Percentiles rank a stretch among this genome's conserved stretches.
Evolutionary conservation across 2,888 invertebrate species (phyloP).

Genomic region (Spisula subtruncata): DNA sequence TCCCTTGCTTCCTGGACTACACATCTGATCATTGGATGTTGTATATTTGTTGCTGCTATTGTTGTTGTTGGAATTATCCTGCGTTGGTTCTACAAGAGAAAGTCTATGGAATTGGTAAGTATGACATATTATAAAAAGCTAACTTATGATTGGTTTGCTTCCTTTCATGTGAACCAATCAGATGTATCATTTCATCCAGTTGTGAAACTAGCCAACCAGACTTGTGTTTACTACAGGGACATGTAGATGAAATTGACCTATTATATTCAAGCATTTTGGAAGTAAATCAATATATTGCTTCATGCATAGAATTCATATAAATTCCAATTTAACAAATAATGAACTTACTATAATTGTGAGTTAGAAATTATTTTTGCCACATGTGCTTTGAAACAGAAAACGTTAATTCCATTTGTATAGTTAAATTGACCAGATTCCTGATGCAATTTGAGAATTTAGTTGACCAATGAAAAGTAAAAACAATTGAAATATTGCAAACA

Average conservation of each 20-base stretch:
- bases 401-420: background rate
- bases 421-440: no score
- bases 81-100: conserved; percentile 65
- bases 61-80: conserved; percentile 72
- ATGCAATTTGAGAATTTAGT: no score
- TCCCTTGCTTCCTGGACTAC: conserved; percentile 48
- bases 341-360: no score
- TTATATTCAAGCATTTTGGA: background rate
- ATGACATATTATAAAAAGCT: background rate
- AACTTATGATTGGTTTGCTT: background rate
- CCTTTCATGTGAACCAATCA: background rate
- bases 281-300: no score
- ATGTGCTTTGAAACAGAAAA: background rate
- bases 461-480: no score
- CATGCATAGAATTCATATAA: no score
- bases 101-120: conserved; percentile 73
- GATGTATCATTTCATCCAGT: background rate
- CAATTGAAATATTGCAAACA: no score
- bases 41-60: conserved; percentile 66
- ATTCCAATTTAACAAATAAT: no score
- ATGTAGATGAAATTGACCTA: background rate
- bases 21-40: conserved; percentile 75
- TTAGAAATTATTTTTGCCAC: no score
- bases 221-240: background rate
- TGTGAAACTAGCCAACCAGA: background rate